phyloP scores from a whole-genome alignment of 2,888 invertebrate genomes.

The Bugulina stolonifera region DNA sequence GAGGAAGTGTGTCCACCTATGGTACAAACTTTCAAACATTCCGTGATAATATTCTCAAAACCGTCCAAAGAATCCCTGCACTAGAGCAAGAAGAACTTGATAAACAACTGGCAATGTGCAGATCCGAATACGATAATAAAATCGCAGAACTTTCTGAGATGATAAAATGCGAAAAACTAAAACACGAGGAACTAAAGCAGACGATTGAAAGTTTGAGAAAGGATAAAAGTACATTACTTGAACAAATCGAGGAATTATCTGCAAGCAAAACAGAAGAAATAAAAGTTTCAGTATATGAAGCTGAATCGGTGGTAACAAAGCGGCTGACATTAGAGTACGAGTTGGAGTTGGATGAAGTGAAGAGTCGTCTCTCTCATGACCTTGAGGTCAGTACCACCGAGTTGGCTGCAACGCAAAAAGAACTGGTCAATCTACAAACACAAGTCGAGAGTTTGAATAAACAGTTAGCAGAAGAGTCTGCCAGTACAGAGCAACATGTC shows the following conservation, averaged over 20 bases:
- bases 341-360: background rate
- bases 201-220: background rate
- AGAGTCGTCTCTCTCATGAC: background rate
- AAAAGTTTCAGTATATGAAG: conserved; percentile 28
- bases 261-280: conserved; percentile 30
- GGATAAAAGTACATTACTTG: conserved; percentile 27
- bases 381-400: background rate
- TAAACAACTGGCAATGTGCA: background rate
- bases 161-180: background rate
- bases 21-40: background rate
- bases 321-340: conserved; percentile 28
- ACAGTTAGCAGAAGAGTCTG: background rate
- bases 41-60: background rate
- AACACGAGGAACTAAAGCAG: background rate
- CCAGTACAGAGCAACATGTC: background rate
- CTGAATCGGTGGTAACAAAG: conserved; percentile 32
- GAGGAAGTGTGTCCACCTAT: background rate
- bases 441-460: background rate
- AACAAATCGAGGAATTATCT: conserved; percentile 28
- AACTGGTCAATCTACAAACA: background rate
- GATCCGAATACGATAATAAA: background rate
- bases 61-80: background rate
- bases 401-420: background rate
- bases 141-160: background rate
- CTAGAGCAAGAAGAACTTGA: background rate